Conservation (phyloP, 1,140 invertebrate species). For the Lanistes nyassanus region DNA sequence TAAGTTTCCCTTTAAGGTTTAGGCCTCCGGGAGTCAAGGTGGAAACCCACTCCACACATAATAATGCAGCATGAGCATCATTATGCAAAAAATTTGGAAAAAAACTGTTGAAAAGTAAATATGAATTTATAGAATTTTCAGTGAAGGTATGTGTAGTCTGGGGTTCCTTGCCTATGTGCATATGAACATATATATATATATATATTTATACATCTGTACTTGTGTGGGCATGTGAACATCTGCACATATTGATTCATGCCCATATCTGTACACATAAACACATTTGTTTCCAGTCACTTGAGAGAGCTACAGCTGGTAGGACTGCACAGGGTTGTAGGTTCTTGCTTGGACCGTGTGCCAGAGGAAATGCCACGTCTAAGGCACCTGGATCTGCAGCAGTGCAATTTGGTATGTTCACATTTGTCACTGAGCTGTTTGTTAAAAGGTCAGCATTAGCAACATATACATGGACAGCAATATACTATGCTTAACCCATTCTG, state of each 20-base stretch:
- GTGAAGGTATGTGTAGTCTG: no score
- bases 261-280: neutral
- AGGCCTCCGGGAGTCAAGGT: no score
- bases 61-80: no score
- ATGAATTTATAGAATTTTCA: no score
- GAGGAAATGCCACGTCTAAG: neutral
- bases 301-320: conserved; percentile 10
- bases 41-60: no score
- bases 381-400: conserved; percentile 15
- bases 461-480: neutral
- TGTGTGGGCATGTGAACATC: neutral
- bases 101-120: no score
- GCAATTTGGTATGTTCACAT: conserved; percentile 9
- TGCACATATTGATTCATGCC: neutral
- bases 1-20: no score
- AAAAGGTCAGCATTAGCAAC: neutral
- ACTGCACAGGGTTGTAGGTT: conserved; percentile 1
- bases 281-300: neutral
- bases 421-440: neutral
- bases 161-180: no score
- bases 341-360: neutral
- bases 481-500: no score
- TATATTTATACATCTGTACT: neutral
- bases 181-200: no score
- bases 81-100: no score